Percentiles rank a stretch among this genome's conserved stretches.
phyloP scores from a whole-genome alignment of 53 echinoderm and acorn worm genomes.

The Holothuria scabra region DNA sequence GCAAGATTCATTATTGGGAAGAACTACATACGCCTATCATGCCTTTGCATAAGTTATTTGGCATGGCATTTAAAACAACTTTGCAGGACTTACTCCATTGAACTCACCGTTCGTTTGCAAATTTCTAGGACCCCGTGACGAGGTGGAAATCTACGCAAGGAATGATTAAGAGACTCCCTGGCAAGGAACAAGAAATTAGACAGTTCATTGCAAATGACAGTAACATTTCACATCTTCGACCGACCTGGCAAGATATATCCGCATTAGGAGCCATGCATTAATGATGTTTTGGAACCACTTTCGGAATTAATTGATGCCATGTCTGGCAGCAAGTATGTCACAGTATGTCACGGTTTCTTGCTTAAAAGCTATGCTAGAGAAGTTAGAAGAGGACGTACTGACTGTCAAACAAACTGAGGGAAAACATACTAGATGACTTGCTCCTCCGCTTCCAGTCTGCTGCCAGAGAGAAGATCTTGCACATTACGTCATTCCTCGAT shows the following conservation, averaged over 20 bases:
- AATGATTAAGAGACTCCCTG: slow-evolving; percentile 48
- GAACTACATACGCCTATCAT: too few relatives aligned
- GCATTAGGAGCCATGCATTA: slow-evolving; percentile 1
- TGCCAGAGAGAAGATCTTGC: too few relatives aligned
- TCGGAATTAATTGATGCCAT: slow-evolving; percentile 52
- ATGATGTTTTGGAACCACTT: slow-evolving; percentile 8
- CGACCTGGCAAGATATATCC: slow-evolving; percentile 48
- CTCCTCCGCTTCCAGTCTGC: too few relatives aligned
- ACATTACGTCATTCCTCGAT: too few relatives aligned
- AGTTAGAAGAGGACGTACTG: too few relatives aligned
- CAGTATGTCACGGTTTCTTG: slow-evolving; percentile 21
- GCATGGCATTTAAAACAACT: too few relatives aligned
- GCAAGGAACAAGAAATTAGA: slow-evolving; percentile 33
- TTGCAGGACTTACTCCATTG: too few relatives aligned
- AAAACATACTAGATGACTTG: too few relatives aligned
- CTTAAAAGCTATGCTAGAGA: background rate
- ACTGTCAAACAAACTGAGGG: too few relatives aligned
- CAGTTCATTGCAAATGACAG: slow-evolving; percentile 13
- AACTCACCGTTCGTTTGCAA: background rate
- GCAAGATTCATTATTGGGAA: too few relatives aligned
- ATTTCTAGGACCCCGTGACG: slow-evolving; percentile 32
- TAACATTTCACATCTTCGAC: slow-evolving; percentile 11
- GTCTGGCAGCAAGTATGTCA: slow-evolving; percentile 36
- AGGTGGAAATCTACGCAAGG: slow-evolving; percentile 51
- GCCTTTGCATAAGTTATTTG: too few relatives aligned